A percentile compares a stretch with the other conserved stretches of the same genome.
Evolutionary conservation across 2,888 invertebrate genomes (phyloP).

Genomic region (Eulithis prunata): DNA sequence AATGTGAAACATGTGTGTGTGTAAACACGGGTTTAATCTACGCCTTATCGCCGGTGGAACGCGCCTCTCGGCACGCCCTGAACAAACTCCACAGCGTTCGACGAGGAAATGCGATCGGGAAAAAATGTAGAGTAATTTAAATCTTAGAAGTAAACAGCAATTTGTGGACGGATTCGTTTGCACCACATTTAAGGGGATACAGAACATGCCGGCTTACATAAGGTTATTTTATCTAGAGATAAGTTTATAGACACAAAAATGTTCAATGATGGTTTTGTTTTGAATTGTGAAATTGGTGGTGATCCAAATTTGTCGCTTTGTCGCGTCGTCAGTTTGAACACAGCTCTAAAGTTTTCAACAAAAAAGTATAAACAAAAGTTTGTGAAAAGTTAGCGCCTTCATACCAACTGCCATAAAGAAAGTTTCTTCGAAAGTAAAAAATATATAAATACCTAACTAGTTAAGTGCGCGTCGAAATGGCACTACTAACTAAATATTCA

Average conservation of each 20-base stretch:
- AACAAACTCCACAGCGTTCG: conserved; percentile 15
- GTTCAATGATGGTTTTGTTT: no score
- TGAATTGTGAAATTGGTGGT: background rate
- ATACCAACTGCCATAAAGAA: conserved; percentile 12
- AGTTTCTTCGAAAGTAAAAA: conserved; percentile 17
- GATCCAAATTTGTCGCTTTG: background rate
- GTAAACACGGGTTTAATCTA: conserved; percentile 80
- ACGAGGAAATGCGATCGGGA: conserved; percentile 16
- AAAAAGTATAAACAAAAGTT: conserved; percentile 14
- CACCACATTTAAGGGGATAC: background rate
- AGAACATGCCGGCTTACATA: background rate
- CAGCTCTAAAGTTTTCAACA: background rate
- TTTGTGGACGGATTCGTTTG: background rate
- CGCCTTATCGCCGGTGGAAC: conserved; percentile 68
- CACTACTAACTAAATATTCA: no score
- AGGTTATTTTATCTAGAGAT: no score
- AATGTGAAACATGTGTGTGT: conserved; percentile 77
- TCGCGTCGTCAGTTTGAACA: background rate
- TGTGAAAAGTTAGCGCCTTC: conserved; percentile 8
- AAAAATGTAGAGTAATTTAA: conserved; percentile 11
- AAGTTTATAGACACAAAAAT: no score
- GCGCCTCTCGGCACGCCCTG: conserved; percentile 17
- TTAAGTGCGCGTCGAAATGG: background rate
- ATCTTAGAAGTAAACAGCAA: conserved; percentile 13
- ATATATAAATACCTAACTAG: conserved; percentile 23